A percentile compares a stretch with the other conserved stretches of the same genome.
Conservation (phyloP, 2,888 invertebrate species). For the Salticus scenicus region DNA sequence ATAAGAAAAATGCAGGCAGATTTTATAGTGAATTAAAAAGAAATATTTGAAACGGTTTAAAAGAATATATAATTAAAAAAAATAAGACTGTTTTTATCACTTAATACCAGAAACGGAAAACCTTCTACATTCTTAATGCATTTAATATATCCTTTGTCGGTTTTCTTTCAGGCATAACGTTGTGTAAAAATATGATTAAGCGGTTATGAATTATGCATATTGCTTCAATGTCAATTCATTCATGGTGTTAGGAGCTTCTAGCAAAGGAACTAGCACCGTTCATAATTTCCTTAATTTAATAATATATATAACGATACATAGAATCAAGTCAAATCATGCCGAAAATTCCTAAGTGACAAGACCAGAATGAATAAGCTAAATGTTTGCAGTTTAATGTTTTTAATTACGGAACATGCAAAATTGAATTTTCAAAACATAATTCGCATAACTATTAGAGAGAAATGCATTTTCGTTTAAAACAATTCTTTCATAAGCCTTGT, state of each 20-base stretch:
- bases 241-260: slow-evolving; percentile 49
- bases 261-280: slow-evolving; percentile 39
- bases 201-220: slow-evolving; percentile 65
- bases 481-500: no score
- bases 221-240: slow-evolving; percentile 54
- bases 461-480: no score
- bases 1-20: no score
- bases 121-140: slow-evolving; percentile 22
- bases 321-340: slow-evolving; percentile 24
- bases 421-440: no score
- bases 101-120: slow-evolving; percentile 19
- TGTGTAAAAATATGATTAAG: slow-evolving; percentile 60
- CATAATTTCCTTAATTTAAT: slow-evolving; percentile 50
- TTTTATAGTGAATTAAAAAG: no score
- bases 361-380: no score
- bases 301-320: slow-evolving; percentile 22
- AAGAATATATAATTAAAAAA: no score
- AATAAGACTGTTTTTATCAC: slow-evolving; percentile 36
- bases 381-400: no score
- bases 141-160: slow-evolving; percentile 56
- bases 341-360: slow-evolving; percentile 6
- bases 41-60: no score
- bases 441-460: no score
- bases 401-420: no score
- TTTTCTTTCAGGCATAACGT: slow-evolving; percentile 43